Conservation (phyloP, 1,140 invertebrate species). For the Antheraea pernyi region DNA sequence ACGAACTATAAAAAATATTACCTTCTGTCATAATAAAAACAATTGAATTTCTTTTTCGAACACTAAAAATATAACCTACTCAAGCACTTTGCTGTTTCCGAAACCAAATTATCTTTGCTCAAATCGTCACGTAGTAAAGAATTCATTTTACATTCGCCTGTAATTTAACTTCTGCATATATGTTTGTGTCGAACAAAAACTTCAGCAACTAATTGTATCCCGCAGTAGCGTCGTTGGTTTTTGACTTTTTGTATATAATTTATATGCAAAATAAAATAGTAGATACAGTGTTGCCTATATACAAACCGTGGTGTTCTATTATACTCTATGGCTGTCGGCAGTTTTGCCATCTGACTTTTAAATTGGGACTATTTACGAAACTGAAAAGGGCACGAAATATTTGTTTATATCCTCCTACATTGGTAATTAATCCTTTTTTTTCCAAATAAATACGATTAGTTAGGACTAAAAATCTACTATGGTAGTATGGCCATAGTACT, state of each 20-base stretch:
- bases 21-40: slow-evolving; percentile 31
- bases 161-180: background rate
- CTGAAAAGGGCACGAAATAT: background rate
- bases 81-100: slow-evolving; percentile 56
- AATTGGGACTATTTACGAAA: background rate
- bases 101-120: slow-evolving; percentile 58
- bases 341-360: no score
- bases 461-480: no score
- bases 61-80: slow-evolving; percentile 71
- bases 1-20: slow-evolving; percentile 19
- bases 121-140: slow-evolving; percentile 62
- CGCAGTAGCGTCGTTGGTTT: slow-evolving; percentile 24
- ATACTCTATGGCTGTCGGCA: no score
- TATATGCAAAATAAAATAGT: slow-evolving; percentile 12
- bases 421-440: no score
- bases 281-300: background rate
- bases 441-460: no score
- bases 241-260: slow-evolving; percentile 5
- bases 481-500: no score
- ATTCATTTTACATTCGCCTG: slow-evolving; percentile 60
- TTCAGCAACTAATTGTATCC: background rate
- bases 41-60: slow-evolving; percentile 53
- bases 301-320: no score
- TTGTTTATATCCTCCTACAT: no score
- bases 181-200: background rate